Conservation (phyloP, 2,113 vertebrate species). For the Ammospiza nelsoni region DNA sequence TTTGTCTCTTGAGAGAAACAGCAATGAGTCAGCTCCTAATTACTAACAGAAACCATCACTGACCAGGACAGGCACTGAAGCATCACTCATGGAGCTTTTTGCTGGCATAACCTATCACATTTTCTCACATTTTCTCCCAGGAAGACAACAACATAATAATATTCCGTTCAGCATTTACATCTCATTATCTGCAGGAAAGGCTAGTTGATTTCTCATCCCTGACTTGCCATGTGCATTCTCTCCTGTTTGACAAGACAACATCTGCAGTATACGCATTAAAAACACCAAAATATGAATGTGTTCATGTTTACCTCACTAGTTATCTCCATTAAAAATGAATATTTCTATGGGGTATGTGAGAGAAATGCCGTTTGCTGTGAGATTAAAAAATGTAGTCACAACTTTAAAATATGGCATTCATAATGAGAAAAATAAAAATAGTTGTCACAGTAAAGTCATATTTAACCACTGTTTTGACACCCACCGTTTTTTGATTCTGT, state of each 20-base stretch:
- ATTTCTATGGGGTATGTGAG: background rate
- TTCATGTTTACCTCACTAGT: background rate
- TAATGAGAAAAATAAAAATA: background rate
- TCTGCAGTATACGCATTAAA: background rate
- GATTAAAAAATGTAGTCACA: background rate
- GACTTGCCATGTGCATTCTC: background rate
- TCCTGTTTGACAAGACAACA: background rate
- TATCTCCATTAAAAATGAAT: background rate
- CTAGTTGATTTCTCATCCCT: background rate
- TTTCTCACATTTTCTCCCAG: background rate
- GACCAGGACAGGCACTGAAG: background rate
- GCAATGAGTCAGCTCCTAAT: slow-evolving; percentile 10
- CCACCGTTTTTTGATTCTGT: background rate
- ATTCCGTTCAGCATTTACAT: background rate
- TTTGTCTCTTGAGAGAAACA: slow-evolving; percentile 3
- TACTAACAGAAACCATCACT: background rate
- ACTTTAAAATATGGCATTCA: background rate
- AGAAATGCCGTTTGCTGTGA: background rate
- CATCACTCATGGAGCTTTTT: background rate
- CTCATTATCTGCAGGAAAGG: background rate
- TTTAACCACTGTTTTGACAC: background rate
- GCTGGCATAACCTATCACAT: background rate
- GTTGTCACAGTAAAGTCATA: background rate
- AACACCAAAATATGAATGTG: background rate
- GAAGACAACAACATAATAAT: background rate